Evolutionary conservation across 2,797 vertebrate genomes (phyloP).

Genomic region (Myiotriccus ornatus): DNA sequence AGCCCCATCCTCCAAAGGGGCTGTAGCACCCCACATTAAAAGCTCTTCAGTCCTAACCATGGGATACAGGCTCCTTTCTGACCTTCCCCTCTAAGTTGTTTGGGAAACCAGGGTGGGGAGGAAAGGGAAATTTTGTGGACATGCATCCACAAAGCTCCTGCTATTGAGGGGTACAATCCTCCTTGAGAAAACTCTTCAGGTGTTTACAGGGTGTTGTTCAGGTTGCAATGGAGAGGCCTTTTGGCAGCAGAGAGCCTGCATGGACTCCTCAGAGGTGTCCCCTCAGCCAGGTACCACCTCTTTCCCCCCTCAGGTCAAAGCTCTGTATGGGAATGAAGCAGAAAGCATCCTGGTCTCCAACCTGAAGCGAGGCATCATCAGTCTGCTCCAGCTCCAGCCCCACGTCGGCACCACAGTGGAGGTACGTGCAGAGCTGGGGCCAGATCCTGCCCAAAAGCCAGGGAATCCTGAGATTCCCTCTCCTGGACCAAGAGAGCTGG

Average conservation of each 20-base stretch:
- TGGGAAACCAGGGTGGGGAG: neutral
- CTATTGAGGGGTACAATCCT: neutral
- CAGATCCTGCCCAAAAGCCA: neutral
- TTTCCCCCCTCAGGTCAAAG: slow-evolving; percentile 37
- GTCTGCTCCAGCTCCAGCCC: slow-evolving; percentile 68
- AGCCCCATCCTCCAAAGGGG: neutral
- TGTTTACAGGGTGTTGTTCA: neutral
- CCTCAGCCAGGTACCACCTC: neutral
- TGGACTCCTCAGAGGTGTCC: neutral
- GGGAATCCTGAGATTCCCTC: too few relatives aligned
- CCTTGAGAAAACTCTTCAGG: neutral
- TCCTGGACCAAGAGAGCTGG: neutral
- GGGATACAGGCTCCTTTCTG: neutral
- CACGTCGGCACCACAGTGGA: neutral
- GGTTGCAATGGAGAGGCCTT: neutral
- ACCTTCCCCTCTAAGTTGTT: neutral
- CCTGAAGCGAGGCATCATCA: slow-evolving; percentile 62
- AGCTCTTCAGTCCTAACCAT: neutral
- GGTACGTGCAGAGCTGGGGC: slow-evolving; percentile 19
- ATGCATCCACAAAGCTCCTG: neutral
- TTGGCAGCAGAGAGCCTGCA: neutral
- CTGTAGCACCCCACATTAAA: neutral
- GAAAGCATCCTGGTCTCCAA: slow-evolving; percentile 28
- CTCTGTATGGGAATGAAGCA: neutral
- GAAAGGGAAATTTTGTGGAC: neutral